A percentile compares a stretch with the other conserved stretches of the same genome.
These are phyloP conservation scores for Zaprionus nigranus DNA, from an alignment of 1,140 invertebrate species.

Conservation along the genomic window DNA sequence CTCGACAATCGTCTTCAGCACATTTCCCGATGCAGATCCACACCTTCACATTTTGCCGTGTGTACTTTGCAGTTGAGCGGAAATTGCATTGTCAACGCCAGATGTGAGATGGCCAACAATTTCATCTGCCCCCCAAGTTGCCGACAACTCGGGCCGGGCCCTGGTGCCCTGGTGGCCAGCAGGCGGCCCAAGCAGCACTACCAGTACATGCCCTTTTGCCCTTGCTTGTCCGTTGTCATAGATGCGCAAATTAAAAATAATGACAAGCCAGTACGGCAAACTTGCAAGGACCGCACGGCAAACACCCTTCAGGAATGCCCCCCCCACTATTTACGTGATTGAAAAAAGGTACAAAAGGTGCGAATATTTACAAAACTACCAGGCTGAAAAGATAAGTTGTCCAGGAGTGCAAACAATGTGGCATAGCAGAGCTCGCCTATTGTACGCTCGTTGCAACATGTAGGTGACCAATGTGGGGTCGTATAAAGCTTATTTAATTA, in stretches of 20 bases:
- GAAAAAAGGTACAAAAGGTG: neutral
- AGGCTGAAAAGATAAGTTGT: neutral
- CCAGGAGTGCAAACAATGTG: neutral
- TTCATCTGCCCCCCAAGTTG: constrained; percentile 2
- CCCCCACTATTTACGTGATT: neutral
- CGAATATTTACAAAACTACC: neutral
- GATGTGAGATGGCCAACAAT: constrained; percentile 48
- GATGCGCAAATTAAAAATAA: constrained; percentile 78
- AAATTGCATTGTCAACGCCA: constrained; percentile 82
- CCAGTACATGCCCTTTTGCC: neutral
- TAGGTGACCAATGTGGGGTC: neutral
- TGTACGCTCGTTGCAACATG: neutral
- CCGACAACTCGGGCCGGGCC: too few species aligned
- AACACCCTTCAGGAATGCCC: constrained; percentile 2
- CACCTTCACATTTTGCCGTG: constrained; percentile 33
- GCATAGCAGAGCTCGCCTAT: neutral
- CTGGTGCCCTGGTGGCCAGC: neutral
- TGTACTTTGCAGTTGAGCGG: constrained; percentile 63
- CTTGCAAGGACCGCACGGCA: neutral
- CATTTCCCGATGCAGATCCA: constrained; percentile 18
- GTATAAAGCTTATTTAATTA: neutral
- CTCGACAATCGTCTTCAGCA: constrained; percentile 17
- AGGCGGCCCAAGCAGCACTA: constrained; percentile 1
- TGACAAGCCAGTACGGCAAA: constrained; percentile 44
- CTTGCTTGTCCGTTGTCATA: constrained; percentile 51